These are phyloP conservation scores for Syngnathoides biaculeatus DNA, from an alignment of 2,113 vertebrate species.

Conservation along the genomic window DNA sequence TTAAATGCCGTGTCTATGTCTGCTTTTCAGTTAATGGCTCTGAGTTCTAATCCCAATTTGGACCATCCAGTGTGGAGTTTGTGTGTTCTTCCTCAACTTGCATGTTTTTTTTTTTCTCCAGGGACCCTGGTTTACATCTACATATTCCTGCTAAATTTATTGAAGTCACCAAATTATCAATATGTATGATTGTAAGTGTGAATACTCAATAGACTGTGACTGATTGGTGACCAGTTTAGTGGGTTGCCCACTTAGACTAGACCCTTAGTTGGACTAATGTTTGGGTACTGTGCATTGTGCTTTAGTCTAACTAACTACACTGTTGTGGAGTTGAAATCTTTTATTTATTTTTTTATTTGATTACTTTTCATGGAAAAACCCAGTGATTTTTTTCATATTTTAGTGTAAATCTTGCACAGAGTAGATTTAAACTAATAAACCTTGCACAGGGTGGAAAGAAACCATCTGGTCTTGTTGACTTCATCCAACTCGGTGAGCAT, in stretches of 20 bases:
- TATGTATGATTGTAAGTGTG: neutral
- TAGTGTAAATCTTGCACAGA: slow-evolving; percentile 15
- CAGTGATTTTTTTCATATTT: slow-evolving; percentile 11
- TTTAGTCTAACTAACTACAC: neutral
- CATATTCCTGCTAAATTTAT: neutral
- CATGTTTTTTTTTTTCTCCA: neutral
- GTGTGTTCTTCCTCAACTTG: no score
- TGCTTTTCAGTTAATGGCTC: neutral
- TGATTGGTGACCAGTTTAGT: neutral
- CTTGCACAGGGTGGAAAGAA: slow-evolving; percentile 17
- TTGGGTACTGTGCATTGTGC: neutral
- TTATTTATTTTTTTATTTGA: neutral
- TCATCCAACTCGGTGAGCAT: slow-evolving; percentile 1
- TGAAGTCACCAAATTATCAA: neutral
- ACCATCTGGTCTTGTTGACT: slow-evolving; percentile 33
- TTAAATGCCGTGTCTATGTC: neutral
- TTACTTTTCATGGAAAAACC: neutral
- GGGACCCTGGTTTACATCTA: neutral
- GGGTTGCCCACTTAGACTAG: neutral
- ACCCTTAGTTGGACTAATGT: neutral
- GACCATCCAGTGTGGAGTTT: no score
- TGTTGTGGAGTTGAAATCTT: neutral
- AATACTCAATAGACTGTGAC: no score
- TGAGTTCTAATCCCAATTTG: neutral
- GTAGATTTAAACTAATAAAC: slow-evolving; percentile 26